Percentiles rank a stretch among this genome's conserved stretches.
These are phyloP conservation scores for Euphysa ruthae DNA, from an alignment of 30 jellyfish, hydroid and myxozoan species.

Conservation along the genomic window DNA sequence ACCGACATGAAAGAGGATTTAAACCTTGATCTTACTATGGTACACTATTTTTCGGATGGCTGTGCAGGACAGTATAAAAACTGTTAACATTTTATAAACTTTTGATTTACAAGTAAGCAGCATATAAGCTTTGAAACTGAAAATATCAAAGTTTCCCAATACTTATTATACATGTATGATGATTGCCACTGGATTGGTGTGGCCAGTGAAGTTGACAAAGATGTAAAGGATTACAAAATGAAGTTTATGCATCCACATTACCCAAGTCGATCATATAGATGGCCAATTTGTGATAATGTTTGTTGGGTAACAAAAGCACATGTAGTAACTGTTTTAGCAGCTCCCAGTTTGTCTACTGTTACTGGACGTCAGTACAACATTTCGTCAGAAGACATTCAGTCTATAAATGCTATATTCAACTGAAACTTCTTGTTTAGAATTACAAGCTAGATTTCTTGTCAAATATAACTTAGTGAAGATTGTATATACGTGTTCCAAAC, in stretches of 20 bases:
- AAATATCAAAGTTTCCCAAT: no score
- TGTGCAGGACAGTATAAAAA: no score
- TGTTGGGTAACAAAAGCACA: conserved; percentile 23
- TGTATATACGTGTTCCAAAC: no score
- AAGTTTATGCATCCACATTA: conserved; percentile 10
- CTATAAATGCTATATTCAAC: no score
- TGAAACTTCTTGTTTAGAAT: no score
- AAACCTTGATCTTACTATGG: no score
- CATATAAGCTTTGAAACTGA: neutral
- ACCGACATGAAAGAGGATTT: no score
- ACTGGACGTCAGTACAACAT: no score
- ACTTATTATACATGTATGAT: conserved; percentile 1
- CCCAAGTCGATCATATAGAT: conserved; percentile 3
- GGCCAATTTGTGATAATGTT: conserved; percentile 35
- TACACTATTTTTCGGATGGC: no score
- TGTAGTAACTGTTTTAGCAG: neutral
- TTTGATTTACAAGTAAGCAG: neutral
- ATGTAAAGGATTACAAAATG: neutral
- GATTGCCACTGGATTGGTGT: conserved; percentile 1
- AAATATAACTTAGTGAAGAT: no score
- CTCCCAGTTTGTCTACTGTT: neutral
- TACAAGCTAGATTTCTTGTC: no score
- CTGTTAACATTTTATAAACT: neutral
- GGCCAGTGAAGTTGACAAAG: neutral
- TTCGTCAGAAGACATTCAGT: no score